A percentile compares a stretch with the other conserved stretches of the same genome.
Conservation (phyloP, 2,888 invertebrate species). For the Drosophila picticornis region DNA sequence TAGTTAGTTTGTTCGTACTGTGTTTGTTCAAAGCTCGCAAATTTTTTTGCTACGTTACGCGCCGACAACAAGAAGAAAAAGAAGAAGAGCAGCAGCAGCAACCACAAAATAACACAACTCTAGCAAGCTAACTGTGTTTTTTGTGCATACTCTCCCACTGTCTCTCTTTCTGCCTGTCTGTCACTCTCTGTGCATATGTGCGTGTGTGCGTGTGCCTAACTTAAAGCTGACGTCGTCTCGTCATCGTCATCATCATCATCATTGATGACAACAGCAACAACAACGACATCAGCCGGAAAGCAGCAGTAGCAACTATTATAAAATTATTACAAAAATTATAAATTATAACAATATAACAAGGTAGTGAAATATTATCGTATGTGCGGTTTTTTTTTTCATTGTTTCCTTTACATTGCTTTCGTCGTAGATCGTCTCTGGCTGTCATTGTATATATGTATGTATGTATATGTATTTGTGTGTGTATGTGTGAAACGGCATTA, state of each 20-base stretch:
- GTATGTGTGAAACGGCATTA: constrained; percentile 46
- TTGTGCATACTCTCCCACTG: constrained; percentile 46
- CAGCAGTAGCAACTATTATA: constrained; percentile 22
- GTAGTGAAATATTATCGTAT: constrained; percentile 67
- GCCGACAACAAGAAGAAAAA: constrained; percentile 43
- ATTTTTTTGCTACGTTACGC: constrained; percentile 57
- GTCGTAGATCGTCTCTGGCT: constrained; percentile 35
- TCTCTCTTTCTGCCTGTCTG: constrained; percentile 45
- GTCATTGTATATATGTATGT: constrained; percentile 26
- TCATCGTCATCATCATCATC: constrained; percentile 39
- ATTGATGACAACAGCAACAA: constrained; percentile 27
- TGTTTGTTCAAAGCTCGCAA: constrained; percentile 70
- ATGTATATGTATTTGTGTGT: constrained; percentile 3
- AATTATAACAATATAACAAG: constrained; percentile 52
- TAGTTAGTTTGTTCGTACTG: constrained; percentile 72
- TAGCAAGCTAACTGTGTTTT: constrained; percentile 48
- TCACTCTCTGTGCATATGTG: constrained; percentile 39
- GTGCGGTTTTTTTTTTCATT: constrained; percentile 53
- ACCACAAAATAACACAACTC: constrained; percentile 34
- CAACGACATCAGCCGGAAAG: constrained; percentile 7
- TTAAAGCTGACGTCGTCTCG: constrained; percentile 64
- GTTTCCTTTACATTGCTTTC: constrained; percentile 42
- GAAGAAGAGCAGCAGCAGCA: constrained; percentile 20
- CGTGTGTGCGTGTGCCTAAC: constrained; percentile 57
- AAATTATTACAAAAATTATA: constrained; percentile 54